These are phyloP conservation scores for Pteruthius melanotis DNA, from an alignment of 2,113 vertebrate genomes.

Conservation along the genomic window DNA sequence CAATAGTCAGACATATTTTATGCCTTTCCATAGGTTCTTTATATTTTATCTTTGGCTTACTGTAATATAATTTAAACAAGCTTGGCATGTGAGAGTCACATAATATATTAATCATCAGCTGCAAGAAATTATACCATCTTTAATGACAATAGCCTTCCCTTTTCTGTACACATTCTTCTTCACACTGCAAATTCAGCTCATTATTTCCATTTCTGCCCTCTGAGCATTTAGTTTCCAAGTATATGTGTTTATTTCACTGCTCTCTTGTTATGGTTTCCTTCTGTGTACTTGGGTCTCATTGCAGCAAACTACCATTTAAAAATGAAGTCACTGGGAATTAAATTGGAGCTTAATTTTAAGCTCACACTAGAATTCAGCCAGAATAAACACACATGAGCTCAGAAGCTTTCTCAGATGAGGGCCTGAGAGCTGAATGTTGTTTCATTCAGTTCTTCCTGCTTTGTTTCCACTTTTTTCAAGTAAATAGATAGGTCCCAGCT, in stretches of 20 bases:
- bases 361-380: neutral
- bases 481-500: neutral
- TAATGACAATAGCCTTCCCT: neutral
- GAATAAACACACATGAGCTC: neutral
- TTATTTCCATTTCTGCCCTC: neutral
- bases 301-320: neutral
- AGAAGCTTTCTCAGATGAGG: neutral
- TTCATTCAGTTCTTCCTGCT: neutral
- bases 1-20: neutral
- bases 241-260: neutral
- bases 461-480: neutral
- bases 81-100: neutral
- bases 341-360: neutral
- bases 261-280: neutral
- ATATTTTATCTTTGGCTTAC: neutral
- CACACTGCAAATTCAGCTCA: neutral
- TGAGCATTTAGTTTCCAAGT: neutral
- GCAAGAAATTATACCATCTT: neutral
- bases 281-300: neutral
- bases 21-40: neutral
- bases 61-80: neutral
- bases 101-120: neutral
- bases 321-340: neutral
- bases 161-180: neutral
- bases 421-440: neutral